phyloP scores from a whole-genome alignment of 2,113 vertebrate species.

The Dasyurus viverrinus region DNA sequence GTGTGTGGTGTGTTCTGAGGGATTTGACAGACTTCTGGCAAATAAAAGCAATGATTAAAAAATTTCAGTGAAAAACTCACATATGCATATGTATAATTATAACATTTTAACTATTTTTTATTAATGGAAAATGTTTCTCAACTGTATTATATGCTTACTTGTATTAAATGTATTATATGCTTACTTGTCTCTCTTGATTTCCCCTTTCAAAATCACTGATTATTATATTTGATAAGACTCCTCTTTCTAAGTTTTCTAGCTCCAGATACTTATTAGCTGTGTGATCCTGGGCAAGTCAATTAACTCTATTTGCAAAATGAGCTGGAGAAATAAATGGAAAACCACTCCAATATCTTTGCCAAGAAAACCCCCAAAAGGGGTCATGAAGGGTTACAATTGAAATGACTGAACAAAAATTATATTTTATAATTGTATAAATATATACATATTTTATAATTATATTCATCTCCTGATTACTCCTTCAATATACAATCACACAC shows the following conservation, averaged over 20 bases:
- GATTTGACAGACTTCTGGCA: too few species aligned
- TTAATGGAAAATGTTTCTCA: neutral
- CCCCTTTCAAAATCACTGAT: neutral
- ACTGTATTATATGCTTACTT: neutral
- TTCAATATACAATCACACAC: neutral
- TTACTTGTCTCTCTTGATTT: neutral
- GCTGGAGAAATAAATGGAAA: neutral
- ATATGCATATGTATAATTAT: too few species aligned
- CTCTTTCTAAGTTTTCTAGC: neutral
- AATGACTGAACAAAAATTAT: neutral
- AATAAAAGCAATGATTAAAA: too few species aligned
- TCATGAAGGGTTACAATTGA: neutral
- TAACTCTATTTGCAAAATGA: neutral
- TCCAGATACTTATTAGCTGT: neutral
- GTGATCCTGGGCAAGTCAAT: neutral
- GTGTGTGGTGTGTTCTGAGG: too few species aligned
- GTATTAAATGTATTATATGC: too few species aligned
- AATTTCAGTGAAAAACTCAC: too few species aligned
- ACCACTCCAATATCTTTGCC: neutral
- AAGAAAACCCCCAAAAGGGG: neutral
- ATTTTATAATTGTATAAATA: neutral
- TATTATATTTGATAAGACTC: neutral
- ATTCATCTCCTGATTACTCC: neutral
- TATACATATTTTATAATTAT: neutral
- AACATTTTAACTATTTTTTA: too few species aligned